Conservation (phyloP, 2,113 vertebrate species). For the Acinonyx jubatus region DNA sequence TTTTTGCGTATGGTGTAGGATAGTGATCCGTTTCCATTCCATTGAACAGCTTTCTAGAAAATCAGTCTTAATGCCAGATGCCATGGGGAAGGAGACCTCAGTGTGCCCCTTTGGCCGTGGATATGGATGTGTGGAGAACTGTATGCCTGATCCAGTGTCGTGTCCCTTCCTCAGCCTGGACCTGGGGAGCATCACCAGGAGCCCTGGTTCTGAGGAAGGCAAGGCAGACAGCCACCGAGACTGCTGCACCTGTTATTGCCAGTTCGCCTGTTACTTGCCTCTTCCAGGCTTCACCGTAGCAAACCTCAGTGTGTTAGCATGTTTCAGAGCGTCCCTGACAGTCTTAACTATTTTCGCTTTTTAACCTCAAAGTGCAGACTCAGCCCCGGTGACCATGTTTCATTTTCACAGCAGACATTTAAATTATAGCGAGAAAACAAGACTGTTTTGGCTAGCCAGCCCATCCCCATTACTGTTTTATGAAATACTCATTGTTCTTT, state of each 20-base stretch:
- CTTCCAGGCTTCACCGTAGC: not conserved
- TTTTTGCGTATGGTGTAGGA: not conserved
- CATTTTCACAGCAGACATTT: constrained; percentile 10
- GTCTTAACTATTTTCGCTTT: not conserved
- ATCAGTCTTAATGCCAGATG: not conserved
- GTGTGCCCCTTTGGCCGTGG: not conserved
- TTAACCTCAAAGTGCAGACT: not conserved
- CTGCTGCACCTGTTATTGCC: too few relatives aligned
- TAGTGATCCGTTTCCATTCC: not conserved
- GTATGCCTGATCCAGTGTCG: not conserved
- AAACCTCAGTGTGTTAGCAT: not conserved
- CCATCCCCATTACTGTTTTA: not conserved
- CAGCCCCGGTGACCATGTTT: not conserved
- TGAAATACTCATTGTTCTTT: not conserved
- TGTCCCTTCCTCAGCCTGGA: not conserved
- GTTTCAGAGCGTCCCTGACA: not conserved
- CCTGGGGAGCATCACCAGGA: not conserved
- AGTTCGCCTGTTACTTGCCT: not conserved
- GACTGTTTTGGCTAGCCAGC: not conserved
- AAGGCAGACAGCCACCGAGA: not conserved
- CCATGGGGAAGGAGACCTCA: not conserved
- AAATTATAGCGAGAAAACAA: constrained; percentile 9
- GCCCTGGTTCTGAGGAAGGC: not conserved
- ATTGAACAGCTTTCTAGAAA: not conserved
- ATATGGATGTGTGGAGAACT: not conserved